A percentile compares a stretch with the other conserved stretches of the same genome.
phyloP scores from a whole-genome alignment of 2,888 invertebrate species.

The Melieria omissa region DNA sequence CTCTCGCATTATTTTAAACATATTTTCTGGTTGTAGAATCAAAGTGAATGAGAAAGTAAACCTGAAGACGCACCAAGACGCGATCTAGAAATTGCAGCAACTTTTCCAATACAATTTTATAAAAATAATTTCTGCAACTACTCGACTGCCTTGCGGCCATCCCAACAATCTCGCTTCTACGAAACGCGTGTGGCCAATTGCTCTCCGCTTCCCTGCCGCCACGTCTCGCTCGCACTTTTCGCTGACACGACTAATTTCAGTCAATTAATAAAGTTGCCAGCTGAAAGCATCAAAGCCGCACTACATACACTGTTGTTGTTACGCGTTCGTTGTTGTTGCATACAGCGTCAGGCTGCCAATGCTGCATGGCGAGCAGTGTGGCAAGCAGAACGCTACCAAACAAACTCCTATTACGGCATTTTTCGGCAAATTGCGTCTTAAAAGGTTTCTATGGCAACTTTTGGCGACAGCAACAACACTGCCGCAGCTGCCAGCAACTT shows the following conservation, averaged over 20 bases:
- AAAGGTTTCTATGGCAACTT: conserved; percentile 38
- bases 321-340: too few species aligned
- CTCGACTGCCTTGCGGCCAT: too few species aligned
- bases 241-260: conserved; percentile 34
- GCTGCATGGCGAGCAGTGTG: neutral
- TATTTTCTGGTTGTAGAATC: too few species aligned
- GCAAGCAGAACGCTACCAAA: neutral
- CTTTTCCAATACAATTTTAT: too few species aligned
- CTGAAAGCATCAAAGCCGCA: conserved; percentile 21
- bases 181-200: neutral
- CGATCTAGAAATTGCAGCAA: too few species aligned
- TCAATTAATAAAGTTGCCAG: conserved; percentile 36
- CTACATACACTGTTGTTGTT: neutral
- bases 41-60: too few species aligned
- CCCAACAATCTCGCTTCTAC: too few species aligned
- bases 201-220: conserved; percentile 35
- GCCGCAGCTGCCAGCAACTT: neutral
- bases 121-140: too few species aligned
- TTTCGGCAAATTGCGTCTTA: conserved; percentile 19
- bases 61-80: too few species aligned
- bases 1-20: too few species aligned
- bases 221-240: conserved; percentile 38
- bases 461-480: conserved; percentile 8
- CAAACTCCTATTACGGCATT: conserved; percentile 10
- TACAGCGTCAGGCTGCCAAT: neutral